A percentile compares a stretch with the other conserved stretches of the same genome.
Evolutionary conservation across 2,113 vertebrate genomes (phyloP).

Genomic region (Baryphthengus martii): DNA sequence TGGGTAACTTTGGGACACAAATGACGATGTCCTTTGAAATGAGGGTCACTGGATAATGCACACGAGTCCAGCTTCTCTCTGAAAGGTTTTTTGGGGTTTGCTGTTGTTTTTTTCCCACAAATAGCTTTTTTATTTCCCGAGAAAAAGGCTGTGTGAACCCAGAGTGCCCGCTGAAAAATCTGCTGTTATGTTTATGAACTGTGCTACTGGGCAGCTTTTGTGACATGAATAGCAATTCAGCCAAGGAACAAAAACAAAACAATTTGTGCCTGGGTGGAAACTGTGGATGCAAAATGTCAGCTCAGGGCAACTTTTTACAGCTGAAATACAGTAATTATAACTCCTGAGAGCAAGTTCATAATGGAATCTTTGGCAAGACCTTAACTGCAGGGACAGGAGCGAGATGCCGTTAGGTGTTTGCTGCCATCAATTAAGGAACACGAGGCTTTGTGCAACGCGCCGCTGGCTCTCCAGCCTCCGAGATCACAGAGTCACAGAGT

Average conservation of each 20-base stretch:
- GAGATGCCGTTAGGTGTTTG: not conserved
- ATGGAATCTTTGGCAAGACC: not conserved
- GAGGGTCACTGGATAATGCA: not conserved
- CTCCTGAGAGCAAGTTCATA: not conserved
- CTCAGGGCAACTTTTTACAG: not conserved
- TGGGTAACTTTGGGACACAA: not conserved
- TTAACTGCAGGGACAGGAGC: rapidly evolving
- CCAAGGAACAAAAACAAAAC: not conserved
- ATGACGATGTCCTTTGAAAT: not conserved
- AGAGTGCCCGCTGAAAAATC: not conserved
- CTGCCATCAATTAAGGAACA: not conserved
- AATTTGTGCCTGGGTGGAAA: not conserved
- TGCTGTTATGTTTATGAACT: not conserved
- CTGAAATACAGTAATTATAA: not conserved
- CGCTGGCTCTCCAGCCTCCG: not conserved
- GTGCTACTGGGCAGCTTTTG: not conserved
- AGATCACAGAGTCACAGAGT: not conserved
- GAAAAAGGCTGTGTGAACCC: not conserved
- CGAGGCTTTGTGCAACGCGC: not conserved
- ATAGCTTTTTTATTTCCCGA: not conserved
- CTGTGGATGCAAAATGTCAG: not conserved
- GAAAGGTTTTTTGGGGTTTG: not conserved
- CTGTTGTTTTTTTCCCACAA: not conserved
- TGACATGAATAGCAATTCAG: not conserved
- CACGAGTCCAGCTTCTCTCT: not conserved